Percentiles rank a stretch among this genome's conserved stretches.
These are phyloP conservation scores for Morpho helenor DNA, from an alignment of 2,888 invertebrate genomes.

Conservation along the genomic window DNA sequence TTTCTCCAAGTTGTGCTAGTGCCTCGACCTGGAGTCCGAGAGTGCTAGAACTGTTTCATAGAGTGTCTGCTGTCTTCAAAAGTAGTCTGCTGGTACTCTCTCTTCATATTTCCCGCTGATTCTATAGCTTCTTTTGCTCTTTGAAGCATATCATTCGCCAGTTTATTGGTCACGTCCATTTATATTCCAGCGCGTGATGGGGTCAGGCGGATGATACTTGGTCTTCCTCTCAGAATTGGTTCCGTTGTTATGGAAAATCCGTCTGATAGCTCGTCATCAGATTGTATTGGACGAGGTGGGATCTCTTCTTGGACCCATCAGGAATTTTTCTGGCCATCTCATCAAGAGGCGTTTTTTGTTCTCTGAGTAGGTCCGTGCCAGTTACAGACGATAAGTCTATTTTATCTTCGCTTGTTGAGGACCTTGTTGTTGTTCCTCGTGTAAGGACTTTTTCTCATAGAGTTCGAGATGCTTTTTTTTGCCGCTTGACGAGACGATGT, in stretches of 20 bases:
- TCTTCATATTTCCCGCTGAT: neutral
- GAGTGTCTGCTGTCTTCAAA: neutral
- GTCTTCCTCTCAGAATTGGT: neutral
- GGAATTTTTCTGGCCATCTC: neutral
- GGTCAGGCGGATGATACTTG: neutral
- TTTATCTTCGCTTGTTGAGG: no score
- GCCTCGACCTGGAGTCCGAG: conserved; percentile 17
- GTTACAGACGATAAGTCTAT: no score
- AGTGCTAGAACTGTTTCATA: conserved; percentile 2
- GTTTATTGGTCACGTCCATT: neutral
- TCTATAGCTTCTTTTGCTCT: neutral
- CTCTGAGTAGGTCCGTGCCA: no score
- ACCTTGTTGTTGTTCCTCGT: no score
- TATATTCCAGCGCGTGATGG: neutral
- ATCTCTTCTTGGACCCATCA: neutral
- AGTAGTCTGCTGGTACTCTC: neutral
- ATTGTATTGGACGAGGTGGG: neutral
- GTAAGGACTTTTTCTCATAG: no score
- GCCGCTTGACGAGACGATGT: no score
- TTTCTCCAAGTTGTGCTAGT: conserved; percentile 19
- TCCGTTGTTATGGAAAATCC: neutral
- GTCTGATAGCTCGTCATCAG: neutral
- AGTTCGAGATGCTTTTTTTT: no score
- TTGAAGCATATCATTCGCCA: neutral
- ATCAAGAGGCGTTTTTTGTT: neutral